phyloP scores from a whole-genome alignment of 2,113 vertebrate genomes.

The Muscicapa adusta region DNA sequence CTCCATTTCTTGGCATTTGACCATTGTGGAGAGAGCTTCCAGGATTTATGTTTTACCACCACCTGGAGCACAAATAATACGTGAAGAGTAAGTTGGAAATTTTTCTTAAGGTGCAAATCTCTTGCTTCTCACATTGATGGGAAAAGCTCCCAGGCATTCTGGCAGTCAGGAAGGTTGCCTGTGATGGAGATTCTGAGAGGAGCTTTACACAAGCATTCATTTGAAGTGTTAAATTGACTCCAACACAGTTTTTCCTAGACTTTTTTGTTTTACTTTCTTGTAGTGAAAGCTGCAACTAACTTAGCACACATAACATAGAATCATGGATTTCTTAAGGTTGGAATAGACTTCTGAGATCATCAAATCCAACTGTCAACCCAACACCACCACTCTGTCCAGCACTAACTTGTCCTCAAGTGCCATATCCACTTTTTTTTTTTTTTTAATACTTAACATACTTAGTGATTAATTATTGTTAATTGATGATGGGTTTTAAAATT shows the following conservation, averaged over 20 bases:
- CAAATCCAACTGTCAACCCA: background rate
- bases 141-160: background rate
- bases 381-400: background rate
- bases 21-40: background rate
- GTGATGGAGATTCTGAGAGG: background rate
- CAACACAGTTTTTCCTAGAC: background rate
- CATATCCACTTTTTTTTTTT: background rate
- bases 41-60: slow-evolving; percentile 29
- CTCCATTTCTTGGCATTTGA: background rate
- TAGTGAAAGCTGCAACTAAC: background rate
- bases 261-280: background rate
- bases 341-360: background rate
- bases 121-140: background rate
- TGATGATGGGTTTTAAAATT: background rate
- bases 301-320: background rate
- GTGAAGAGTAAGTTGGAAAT: background rate
- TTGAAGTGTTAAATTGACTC: background rate
- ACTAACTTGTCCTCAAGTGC: background rate
- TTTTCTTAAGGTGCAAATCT: slow-evolving; percentile 2
- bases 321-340: background rate
- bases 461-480: background rate
- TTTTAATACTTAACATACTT: background rate
- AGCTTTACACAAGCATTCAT: background rate
- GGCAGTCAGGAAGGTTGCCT: background rate
- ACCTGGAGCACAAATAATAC: background rate